Evolutionary conservation across 35 echinoderm and acorn worm genomes (phyloP).

Genomic region (Stichopus chloronotus): DNA sequence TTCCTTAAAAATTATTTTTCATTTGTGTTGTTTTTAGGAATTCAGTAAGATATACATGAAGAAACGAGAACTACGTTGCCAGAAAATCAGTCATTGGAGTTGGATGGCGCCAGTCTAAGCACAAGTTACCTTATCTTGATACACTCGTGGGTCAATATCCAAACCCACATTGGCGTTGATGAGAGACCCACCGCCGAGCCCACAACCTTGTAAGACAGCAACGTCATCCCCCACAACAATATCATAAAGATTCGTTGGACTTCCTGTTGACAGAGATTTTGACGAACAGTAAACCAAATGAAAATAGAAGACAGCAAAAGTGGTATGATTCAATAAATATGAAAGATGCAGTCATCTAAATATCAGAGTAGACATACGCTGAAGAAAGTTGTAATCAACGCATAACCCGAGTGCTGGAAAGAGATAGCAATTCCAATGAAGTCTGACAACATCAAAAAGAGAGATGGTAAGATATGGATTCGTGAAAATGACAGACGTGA

Average conservation of each 20-base stretch:
- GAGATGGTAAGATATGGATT: too few relatives aligned
- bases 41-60: neutral
- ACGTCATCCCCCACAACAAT: constrained; percentile 67
- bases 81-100: neutral
- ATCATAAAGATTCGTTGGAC: constrained; percentile 67
- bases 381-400: too few relatives aligned
- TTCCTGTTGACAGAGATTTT: constrained; percentile 22
- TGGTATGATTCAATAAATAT: neutral
- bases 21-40: neutral
- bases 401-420: too few relatives aligned
- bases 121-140: constrained; percentile 62
- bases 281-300: neutral
- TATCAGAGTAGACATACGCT: too few relatives aligned
- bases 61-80: neutral
- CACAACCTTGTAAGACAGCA: constrained; percentile 71
- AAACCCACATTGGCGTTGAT: constrained; percentile 80
- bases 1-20: too few relatives aligned
- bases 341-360: neutral
- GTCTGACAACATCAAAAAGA: too few relatives aligned
- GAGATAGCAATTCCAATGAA: too few relatives aligned
- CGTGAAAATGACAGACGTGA: too few relatives aligned
- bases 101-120: neutral
- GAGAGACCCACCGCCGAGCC: constrained; percentile 75
- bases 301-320: neutral
- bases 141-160: constrained; percentile 67